phyloP scores from a whole-genome alignment of 2,113 vertebrate species.

The Ginglymostoma cirratum region DNA sequence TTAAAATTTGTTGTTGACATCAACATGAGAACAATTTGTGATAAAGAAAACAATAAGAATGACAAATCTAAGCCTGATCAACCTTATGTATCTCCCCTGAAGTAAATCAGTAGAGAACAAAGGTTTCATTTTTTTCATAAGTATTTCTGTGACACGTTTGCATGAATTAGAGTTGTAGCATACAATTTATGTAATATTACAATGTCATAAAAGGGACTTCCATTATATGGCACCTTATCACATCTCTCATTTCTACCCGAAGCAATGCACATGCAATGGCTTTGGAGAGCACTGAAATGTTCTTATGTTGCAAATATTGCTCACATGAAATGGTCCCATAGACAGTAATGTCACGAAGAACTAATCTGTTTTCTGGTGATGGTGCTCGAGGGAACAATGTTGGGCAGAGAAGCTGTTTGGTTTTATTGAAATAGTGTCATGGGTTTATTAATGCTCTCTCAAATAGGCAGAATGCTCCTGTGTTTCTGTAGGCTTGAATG shows the following conservation, averaged over 20 bases:
- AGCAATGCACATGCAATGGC: background rate
- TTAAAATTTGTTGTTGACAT: background rate
- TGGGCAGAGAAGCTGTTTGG: background rate
- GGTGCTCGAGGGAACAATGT: background rate
- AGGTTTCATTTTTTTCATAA: background rate
- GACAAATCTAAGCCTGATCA: background rate
- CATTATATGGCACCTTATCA: background rate
- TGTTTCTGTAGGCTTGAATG: background rate
- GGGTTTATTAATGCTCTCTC: background rate
- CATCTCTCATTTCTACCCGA: background rate
- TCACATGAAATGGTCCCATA: background rate
- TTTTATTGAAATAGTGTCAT: background rate
- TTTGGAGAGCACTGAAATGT: no score
- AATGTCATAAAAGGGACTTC: background rate
- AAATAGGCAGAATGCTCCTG: background rate
- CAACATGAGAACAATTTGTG: background rate
- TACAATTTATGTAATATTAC: background rate
- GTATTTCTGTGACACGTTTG: background rate
- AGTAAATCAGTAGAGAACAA: background rate
- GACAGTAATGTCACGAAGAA: background rate
- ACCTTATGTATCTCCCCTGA: background rate
- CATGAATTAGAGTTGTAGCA: background rate
- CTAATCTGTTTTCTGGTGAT: background rate
- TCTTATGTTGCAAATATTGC: background rate
- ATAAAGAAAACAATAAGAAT: background rate